Conservation (phyloP, 2,888 invertebrate species). For the Linyphia triangularis region DNA sequence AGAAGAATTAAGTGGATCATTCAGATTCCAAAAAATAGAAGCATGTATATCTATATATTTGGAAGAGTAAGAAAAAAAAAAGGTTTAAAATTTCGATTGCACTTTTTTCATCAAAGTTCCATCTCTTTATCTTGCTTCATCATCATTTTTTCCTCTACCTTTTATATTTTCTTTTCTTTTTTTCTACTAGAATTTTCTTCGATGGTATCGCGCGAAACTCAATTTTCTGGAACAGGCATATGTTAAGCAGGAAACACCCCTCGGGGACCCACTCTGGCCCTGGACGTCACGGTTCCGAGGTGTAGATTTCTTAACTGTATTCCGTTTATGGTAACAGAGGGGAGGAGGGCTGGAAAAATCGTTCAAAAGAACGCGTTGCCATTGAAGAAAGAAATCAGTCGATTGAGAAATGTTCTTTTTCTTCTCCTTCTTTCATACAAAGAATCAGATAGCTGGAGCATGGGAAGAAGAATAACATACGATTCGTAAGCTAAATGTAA, state of each 20-base stretch:
- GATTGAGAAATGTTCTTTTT: slow-evolving; percentile 9
- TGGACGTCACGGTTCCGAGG: slow-evolving; percentile 17
- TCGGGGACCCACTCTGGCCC: slow-evolving; percentile 22
- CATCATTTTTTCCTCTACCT: slow-evolving; percentile 41
- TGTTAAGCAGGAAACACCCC: slow-evolving; percentile 43
- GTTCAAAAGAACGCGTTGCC: slow-evolving; percentile 17
- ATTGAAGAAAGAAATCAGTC: slow-evolving; percentile 24
- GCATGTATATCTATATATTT: not conserved
- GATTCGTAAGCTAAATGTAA: slow-evolving; percentile 1
- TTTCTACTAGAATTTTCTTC: not conserved
- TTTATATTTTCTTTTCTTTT: not conserved
- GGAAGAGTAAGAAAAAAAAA: slow-evolving; percentile 5
- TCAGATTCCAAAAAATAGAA: slow-evolving; percentile 32
- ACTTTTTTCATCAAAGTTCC: slow-evolving; percentile 48
- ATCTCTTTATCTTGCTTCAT: slow-evolving; percentile 63
- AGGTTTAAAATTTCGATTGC: slow-evolving; percentile 52
- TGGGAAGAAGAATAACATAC: not conserved
- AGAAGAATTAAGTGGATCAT: slow-evolving; percentile 49
- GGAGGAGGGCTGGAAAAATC: slow-evolving; percentile 18
- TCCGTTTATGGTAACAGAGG: slow-evolving; percentile 6
- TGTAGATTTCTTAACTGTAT: slow-evolving; percentile 41
- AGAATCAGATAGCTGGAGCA: slow-evolving; percentile 3
- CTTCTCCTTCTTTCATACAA: not conserved
- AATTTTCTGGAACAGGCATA: slow-evolving; percentile 58
- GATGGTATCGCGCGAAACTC: slow-evolving; percentile 39